phyloP scores from a whole-genome alignment of 2,888 invertebrate genomes.

The Dorcus hopei region DNA sequence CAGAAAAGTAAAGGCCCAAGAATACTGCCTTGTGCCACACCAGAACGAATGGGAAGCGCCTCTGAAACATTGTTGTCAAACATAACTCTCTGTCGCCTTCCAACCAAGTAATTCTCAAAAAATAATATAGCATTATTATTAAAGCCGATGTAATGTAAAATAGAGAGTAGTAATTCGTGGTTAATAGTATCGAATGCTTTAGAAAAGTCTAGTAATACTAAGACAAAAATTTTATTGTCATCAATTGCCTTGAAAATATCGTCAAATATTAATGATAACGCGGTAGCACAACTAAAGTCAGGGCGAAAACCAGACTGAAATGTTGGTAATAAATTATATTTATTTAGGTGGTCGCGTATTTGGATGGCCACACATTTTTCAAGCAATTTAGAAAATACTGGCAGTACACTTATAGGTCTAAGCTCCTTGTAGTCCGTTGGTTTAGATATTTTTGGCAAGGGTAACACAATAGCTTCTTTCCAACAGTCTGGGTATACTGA shows the following conservation, averaged over 20 bases:
- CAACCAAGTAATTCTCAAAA: not conserved
- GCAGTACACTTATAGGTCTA: too few relatives aligned
- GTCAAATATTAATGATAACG: not conserved
- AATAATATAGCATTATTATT: not conserved
- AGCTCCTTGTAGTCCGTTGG: too few relatives aligned
- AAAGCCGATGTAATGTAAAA: not conserved
- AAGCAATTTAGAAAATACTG: too few relatives aligned
- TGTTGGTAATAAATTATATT: too few relatives aligned
- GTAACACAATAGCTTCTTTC: too few relatives aligned
- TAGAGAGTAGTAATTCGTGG: not conserved
- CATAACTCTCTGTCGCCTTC: not conserved
- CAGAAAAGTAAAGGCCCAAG: not conserved
- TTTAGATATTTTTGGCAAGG: too few relatives aligned
- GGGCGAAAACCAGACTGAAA: not conserved
- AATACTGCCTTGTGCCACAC: not conserved
- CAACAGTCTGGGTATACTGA: too few relatives aligned
- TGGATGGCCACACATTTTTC: too few relatives aligned
- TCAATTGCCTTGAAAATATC: not conserved
- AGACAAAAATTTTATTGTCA: not conserved
- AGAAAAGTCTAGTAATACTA: conserved; percentile 1
- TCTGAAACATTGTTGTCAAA: not conserved
- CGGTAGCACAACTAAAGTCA: not conserved
- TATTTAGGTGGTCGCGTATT: too few relatives aligned
- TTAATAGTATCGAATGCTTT: conserved; percentile 3
- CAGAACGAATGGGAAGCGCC: not conserved